Conservation (phyloP, 2,797 vertebrate species). For the Iguana delicatissima region DNA sequence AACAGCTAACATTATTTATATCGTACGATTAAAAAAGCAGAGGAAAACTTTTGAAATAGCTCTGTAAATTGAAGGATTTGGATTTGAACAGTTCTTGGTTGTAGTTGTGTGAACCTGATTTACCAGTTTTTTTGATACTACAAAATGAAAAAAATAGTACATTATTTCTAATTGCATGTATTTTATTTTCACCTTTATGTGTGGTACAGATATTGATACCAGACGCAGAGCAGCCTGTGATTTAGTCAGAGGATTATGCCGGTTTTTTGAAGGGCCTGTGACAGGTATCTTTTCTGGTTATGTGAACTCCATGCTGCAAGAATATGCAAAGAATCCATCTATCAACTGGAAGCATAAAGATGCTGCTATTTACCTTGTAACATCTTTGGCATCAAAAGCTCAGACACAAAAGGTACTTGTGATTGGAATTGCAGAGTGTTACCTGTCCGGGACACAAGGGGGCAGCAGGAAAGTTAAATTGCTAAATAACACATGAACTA, state of each 20-base stretch:
- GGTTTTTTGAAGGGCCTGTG: constrained; percentile 97
- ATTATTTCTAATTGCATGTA: neutral
- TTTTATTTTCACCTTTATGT: constrained; percentile 39
- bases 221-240: constrained; percentile 97
- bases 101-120: neutral
- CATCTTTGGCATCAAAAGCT: constrained; percentile 97
- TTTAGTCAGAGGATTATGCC: constrained; percentile 95
- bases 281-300: constrained; percentile 98
- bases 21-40: neutral
- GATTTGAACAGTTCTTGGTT: neutral
- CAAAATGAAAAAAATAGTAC: neutral
- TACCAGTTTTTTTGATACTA: neutral
- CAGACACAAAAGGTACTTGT: constrained; percentile 94
- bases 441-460: neutral
- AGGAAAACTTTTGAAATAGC: neutral
- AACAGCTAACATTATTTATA: neutral
- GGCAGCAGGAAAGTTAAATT: neutral
- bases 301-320: constrained; percentile 95
- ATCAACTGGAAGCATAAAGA: constrained; percentile 99
- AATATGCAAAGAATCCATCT: constrained; percentile 94
- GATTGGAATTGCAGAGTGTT: constrained; percentile 5
- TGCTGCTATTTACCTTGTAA: constrained; percentile 97
- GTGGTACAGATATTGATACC: constrained; percentile 93
- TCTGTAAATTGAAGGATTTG: neutral
- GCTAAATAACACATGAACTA: neutral